A percentile compares a stretch with the other conserved stretches of the same genome.
Evolutionary conservation across 2,113 vertebrate genomes (phyloP).

Genomic region (Austrofundulus limnaeus): DNA sequence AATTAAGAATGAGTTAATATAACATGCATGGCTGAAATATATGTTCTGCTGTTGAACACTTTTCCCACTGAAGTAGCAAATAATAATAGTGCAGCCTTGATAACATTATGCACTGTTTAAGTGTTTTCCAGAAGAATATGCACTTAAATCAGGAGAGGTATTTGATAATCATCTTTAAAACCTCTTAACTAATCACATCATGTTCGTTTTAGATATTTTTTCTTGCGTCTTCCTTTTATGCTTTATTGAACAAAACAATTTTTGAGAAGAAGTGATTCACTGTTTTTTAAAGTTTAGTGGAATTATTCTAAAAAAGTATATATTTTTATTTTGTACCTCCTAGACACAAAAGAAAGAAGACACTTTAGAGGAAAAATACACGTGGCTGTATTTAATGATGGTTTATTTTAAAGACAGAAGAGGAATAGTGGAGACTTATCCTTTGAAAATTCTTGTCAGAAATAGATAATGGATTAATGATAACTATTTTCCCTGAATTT

Average conservation of each 20-base stretch:
- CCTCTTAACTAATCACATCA: neutral
- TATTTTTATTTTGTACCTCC: conserved; percentile 50
- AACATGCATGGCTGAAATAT: neutral
- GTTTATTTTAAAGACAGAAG: conserved; percentile 37
- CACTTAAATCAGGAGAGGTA: neutral
- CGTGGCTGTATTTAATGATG: conserved; percentile 53
- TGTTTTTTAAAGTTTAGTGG: conserved; percentile 53
- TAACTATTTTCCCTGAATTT: conserved; percentile 17
- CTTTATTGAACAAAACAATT: conserved; percentile 49
- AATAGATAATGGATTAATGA: conserved; percentile 40
- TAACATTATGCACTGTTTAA: neutral
- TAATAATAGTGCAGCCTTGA: conserved; percentile 14
- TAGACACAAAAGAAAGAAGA: conserved; percentile 60
- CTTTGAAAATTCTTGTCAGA: conserved; percentile 47
- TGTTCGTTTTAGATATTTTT: too few species aligned
- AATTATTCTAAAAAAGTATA: conserved; percentile 54
- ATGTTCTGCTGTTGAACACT: neutral
- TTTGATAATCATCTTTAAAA: neutral
- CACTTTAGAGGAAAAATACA: conserved; percentile 42
- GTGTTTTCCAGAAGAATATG: conserved; percentile 23
- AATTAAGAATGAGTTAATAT: conserved; percentile 7
- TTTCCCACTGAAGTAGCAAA: neutral
- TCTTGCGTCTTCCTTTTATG: neutral
- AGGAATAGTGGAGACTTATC: conserved; percentile 33
- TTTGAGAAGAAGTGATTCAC: conserved; percentile 53